Conservation (phyloP, 64 coral and sea anemone genomes). For the Orbicella faveolata region DNA sequence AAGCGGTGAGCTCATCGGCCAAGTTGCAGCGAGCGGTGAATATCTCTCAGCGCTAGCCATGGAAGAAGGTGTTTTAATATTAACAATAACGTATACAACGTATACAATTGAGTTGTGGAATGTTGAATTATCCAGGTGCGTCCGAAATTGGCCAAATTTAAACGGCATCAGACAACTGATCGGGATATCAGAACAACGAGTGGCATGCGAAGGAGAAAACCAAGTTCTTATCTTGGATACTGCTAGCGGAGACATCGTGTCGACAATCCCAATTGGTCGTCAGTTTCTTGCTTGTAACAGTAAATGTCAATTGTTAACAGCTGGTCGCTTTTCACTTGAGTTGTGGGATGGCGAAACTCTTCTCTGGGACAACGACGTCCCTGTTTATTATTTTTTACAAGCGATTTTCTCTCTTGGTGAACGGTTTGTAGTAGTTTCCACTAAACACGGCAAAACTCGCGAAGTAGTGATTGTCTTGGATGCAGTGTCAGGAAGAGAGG, state of each 20-base stretch:
- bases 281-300: not conserved
- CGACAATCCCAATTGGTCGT: not conserved
- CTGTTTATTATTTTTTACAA: not conserved
- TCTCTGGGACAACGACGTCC: not conserved
- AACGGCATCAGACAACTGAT: not conserved
- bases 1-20: not conserved
- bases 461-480: not conserved
- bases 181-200: not conserved
- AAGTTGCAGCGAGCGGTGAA: not conserved
- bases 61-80: not conserved
- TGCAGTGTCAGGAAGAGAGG: not conserved
- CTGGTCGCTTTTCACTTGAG: not conserved
- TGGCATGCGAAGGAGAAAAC: not conserved
- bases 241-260: not conserved
- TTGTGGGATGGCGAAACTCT: not conserved
- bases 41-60: not conserved
- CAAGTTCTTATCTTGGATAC: not conserved
- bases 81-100: too few relatives aligned
- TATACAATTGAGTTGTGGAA: not conserved
- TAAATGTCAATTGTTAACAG: conserved; percentile 1
- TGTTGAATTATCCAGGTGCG: not conserved
- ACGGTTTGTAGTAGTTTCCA: not conserved
- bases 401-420: not conserved
- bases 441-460: too few relatives aligned
- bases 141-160: not conserved